These are phyloP conservation scores for Drosophila fulvimacula DNA, from an alignment of 2,888 invertebrate genomes.

Conservation along the genomic window DNA sequence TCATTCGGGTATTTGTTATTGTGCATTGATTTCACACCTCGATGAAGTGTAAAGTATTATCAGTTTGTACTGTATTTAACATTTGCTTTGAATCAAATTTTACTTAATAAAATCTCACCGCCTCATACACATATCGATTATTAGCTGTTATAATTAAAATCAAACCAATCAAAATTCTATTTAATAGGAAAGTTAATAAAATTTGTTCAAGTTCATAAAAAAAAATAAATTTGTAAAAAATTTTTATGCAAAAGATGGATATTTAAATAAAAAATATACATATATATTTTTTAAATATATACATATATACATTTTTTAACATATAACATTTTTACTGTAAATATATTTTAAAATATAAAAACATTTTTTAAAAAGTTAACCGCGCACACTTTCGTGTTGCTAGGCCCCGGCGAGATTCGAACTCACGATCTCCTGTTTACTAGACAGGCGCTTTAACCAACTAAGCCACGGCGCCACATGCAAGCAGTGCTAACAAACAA, in stretches of 20 bases:
- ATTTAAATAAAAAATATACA: background rate
- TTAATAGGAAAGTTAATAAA: background rate
- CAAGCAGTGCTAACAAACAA: constrained; percentile 27
- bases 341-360: background rate
- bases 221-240: too few relatives aligned
- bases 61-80: constrained; percentile 8
- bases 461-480: constrained; percentile 84
- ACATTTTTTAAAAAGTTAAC: too few relatives aligned
- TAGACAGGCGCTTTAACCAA: constrained; percentile 85
- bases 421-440: constrained; percentile 85
- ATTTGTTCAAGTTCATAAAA: background rate
- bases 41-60: constrained; percentile 9
- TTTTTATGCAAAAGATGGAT: background rate
- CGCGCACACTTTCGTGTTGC: constrained; percentile 19
- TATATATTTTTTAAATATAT: too few relatives aligned
- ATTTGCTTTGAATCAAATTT: background rate
- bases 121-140: background rate
- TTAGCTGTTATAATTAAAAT: background rate
- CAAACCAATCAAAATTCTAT: background rate
- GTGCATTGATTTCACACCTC: constrained; percentile 61
- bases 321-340: background rate
- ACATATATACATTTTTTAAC: too few relatives aligned
- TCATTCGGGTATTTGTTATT: constrained; percentile 54
- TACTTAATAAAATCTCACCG: background rate
- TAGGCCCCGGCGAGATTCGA: constrained; percentile 85